Base-by-base conservation (phyloP, 2,888 invertebrate species). In the Augiades crinisus region DNA sequence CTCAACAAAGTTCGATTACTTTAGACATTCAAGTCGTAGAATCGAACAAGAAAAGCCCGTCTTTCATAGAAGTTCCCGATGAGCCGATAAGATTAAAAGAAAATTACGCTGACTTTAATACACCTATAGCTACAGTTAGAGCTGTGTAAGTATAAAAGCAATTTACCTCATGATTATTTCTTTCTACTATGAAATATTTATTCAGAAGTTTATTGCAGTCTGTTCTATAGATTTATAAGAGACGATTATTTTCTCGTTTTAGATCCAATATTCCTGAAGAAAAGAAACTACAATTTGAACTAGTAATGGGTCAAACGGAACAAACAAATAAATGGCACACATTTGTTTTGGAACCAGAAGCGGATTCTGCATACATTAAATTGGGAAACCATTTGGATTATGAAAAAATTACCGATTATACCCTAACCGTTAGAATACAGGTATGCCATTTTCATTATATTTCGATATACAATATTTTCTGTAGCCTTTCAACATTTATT, bases 11-110 rank as follows among this genome's bases (percentile, higher is more conserved):
- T 59, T 91, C 92, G 46, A 96, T 95, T 57, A 94, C 94, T 71
- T 92, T 98, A 57, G 93, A 94, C 62, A 95, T 98, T 60, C 92
- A 93, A 59, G 95, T 98, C 19, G 95, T 97, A 4, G 95, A 95
- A 69, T 95, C 95, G n/a, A 94, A 94, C 77, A 96, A 95, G 87
- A 96, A 95, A 79, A 94, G 94, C 59, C 97, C 96, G 24, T 91
- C 92, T 38, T 96, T 97, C 69, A 91, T 92, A 45, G 87, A 90
- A 59, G 90, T 91, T 57, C 91, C 92, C n/a, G 69, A 81, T 53
- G 88, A 91, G 49, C 92, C 93, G 56, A 93, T 94, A 55, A 90
- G 90, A 62, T 89, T 96, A 47, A 91, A 92, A 67, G 96, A 97
- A 82, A 94, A 94, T 79, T 93, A 93, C 63, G 91, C 89, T 22